Evolutionary conservation across 2,888 invertebrate genomes (phyloP), one percentile per base, ranked within the genome.

Genomic region (Metacarcinus magister): DNA sequence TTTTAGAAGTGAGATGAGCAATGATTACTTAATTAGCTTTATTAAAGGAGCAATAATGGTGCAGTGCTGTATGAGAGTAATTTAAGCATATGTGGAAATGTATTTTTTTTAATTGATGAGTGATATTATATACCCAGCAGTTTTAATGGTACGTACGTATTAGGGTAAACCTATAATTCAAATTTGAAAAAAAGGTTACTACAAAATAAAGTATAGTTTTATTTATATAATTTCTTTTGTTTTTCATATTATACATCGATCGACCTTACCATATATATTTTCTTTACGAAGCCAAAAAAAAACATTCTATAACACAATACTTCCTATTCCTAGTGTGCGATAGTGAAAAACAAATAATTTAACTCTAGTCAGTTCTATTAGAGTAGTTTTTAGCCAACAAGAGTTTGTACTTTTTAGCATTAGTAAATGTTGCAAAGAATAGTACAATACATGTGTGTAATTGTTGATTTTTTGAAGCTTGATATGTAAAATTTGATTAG

Each of bases 1-100:
- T 87, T 87, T 87, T 87, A 32, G 32, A 87, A 87, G n/a, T n/a
- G n/a, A n/a, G n/a, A n/a, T 32, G 87, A 87, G 87, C 87, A 32
- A 87, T 87, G 39, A 87, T 39, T 87, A 87, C 87, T 87, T 87
- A 87, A 87, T 87, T 87, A 87, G 16, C 32, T 87, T 87, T 87
- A 87, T 87, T 32, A 32, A 87, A 87, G 32, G 16, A 87, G 87
- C 87, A 87, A 87, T 87, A 87, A 87, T 28, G 32, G 32, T 87
- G 32, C 87, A 87, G 39, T 87, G 87, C 16, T 87, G 87, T 87
- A 87, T 87, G 87, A 87, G 16, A 87, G 87, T 87, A 87, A 87
- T 32, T 87, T 87, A 87, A 87, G 87, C 3, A 39, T 87, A 39
- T 87, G 32, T 87, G 87, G 87, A 87, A 87, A 32, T 87, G 32